Evolutionary conservation across 2,888 invertebrate genomes (phyloP).

Genomic region (Patella ulyssiponensis): DNA sequence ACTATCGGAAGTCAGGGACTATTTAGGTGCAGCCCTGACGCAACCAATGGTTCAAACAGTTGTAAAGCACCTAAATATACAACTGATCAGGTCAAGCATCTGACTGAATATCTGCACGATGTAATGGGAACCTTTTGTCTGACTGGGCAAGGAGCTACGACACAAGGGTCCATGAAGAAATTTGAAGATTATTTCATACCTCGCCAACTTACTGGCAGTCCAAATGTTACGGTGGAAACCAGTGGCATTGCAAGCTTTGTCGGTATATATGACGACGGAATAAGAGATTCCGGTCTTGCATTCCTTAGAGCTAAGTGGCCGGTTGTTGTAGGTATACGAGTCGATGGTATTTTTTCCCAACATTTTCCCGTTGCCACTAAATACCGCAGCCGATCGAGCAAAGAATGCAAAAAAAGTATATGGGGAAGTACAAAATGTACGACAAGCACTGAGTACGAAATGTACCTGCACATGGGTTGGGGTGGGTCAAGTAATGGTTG

Average conservation of each 20-base stretch:
- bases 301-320: conserved; percentile 31
- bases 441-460: conserved; percentile 21
- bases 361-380: conserved; percentile 36
- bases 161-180: conserved; percentile 25
- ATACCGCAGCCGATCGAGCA: conserved; percentile 19
- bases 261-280: conserved; percentile 22
- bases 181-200: conserved; percentile 27
- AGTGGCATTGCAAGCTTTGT: conserved; percentile 14
- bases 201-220: conserved; percentile 14
- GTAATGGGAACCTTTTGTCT: conserved; percentile 28
- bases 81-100: conserved; percentile 15
- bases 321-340: conserved; percentile 28
- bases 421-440: conserved; percentile 8
- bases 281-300: conserved; percentile 15
- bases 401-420: conserved; percentile 18
- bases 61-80: conserved; percentile 26
- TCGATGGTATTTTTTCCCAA: conserved; percentile 26
- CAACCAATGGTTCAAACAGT: conserved; percentile 21
- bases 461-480: conserved; percentile 36
- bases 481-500: conserved; percentile 28
- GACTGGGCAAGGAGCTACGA: conserved; percentile 24
- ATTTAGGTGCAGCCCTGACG: conserved; percentile 28
- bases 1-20: conserved; percentile 19
- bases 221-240: conserved; percentile 9
- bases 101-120: conserved; percentile 18